Conservation (phyloP, 2,888 invertebrate genomes). For the Frankliniella intonsa region DNA sequence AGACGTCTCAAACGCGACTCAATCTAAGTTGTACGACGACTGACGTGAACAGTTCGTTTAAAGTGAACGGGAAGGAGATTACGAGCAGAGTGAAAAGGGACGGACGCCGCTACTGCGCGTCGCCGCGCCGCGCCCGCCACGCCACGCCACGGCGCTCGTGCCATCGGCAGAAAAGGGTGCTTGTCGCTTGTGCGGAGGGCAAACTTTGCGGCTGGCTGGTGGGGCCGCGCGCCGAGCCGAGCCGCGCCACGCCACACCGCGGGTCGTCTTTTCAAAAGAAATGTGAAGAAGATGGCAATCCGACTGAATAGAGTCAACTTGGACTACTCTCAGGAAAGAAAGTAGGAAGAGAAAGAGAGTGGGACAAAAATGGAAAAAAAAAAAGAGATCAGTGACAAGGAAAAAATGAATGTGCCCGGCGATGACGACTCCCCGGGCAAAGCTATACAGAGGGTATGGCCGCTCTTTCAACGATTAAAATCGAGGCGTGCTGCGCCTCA, state of each 20-base stretch:
- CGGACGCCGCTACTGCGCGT: too few relatives aligned
- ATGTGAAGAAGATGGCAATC: constrained; percentile 17
- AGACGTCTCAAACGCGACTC: constrained; percentile 21
- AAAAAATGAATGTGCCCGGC: too few relatives aligned
- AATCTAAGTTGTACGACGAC: constrained; percentile 26
- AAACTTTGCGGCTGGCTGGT: background rate
- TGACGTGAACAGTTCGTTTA: constrained; percentile 8
- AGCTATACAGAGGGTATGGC: too few relatives aligned
- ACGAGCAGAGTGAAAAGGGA: background rate
- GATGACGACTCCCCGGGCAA: too few relatives aligned
- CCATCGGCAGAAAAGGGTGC: background rate
- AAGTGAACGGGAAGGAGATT: constrained; percentile 13
- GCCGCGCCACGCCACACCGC: background rate
- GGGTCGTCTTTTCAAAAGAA: background rate
- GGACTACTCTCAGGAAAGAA: background rate
- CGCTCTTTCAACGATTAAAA: too few relatives aligned
- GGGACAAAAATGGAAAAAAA: too few relatives aligned
- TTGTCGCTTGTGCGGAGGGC: background rate
- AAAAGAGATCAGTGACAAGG: too few relatives aligned
- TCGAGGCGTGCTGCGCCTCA: too few relatives aligned
- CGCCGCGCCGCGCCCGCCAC: background rate
- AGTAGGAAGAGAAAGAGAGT: too few relatives aligned
- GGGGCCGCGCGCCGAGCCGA: too few relatives aligned
- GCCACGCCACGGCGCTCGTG: background rate
- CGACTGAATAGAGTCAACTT: constrained; percentile 1